phyloP scores from a whole-genome alignment of 2,888 invertebrate species.

The Ectemnius lituratus region DNA sequence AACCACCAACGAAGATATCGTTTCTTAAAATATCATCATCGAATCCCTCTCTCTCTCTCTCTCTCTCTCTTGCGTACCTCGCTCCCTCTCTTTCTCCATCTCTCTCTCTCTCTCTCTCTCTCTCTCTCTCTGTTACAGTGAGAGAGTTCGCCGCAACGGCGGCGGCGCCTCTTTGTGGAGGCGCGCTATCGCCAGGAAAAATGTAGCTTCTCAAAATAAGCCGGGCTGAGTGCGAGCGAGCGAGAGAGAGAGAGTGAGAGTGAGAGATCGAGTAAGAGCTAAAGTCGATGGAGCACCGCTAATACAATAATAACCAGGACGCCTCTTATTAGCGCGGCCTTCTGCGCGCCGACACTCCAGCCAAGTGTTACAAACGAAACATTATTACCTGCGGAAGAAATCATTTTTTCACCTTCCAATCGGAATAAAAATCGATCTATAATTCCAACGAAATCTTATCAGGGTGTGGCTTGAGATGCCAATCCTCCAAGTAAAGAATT shows the following conservation, averaged over 20 bases:
- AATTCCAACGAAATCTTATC: neutral
- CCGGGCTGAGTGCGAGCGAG: neutral
- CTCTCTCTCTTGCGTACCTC: too few species aligned
- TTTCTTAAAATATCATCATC: neutral
- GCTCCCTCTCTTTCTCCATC: neutral
- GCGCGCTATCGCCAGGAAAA: constrained; percentile 16
- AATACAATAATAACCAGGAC: too few species aligned
- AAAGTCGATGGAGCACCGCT: neutral
- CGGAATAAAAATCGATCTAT: too few species aligned
- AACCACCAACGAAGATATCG: too few species aligned
- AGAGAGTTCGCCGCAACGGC: neutral
- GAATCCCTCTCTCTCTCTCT: neutral
- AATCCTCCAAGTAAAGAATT: neutral
- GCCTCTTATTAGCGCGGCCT: neutral
- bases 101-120: neutral
- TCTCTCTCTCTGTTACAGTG: too few species aligned
- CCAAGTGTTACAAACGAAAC: neutral
- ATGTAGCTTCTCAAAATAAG: constrained; percentile 31
- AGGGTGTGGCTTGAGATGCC: neutral
- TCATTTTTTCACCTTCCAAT: too few species aligned
- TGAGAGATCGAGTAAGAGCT: too few species aligned
- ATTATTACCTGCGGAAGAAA: neutral
- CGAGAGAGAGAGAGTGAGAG: too few species aligned
- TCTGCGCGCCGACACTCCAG: neutral
- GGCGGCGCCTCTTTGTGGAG: constrained; percentile 7